Evolutionary conservation across 1,140 invertebrate genomes (phyloP).

Genomic region (Heliconius eleuchia): DNA sequence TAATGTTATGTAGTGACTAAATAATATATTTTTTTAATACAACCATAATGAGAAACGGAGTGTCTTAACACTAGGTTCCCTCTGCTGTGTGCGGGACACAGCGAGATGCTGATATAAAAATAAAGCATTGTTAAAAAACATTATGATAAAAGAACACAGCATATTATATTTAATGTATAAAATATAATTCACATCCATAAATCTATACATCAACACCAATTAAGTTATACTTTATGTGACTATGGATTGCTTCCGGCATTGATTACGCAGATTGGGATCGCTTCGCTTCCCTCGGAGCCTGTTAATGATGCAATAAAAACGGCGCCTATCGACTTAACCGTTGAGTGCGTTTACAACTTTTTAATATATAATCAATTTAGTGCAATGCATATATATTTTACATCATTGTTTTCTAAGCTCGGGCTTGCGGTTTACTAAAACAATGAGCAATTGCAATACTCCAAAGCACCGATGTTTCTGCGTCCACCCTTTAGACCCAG

Average conservation of each 20-base stretch:
- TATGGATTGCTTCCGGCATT: constrained; percentile 65
- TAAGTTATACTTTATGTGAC: constrained; percentile 55
- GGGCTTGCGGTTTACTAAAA: constrained; percentile 69
- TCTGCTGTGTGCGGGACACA: no score
- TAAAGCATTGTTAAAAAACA: no score
- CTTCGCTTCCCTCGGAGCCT: constrained; percentile 61
- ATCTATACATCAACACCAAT: constrained; percentile 52
- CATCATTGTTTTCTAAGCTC: constrained; percentile 60
- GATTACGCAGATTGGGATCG: constrained; percentile 77
- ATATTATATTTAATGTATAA: neutral
- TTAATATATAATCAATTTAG: constrained; percentile 45
- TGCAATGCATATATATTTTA: constrained; percentile 35
- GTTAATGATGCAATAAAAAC: constrained; percentile 79
- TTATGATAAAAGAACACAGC: neutral
- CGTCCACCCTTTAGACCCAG: constrained; percentile 52
- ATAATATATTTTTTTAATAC: neutral
- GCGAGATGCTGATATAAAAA: no score
- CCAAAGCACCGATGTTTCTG: constrained; percentile 63
- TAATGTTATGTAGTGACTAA: neutral
- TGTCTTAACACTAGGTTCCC: no score
- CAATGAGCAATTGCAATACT: constrained; percentile 77
- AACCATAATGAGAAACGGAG: no score
- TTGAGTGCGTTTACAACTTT: constrained; percentile 60
- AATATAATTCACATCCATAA: neutral
- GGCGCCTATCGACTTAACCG: constrained; percentile 75